These are phyloP conservation scores for Lamprologus tigripictilis DNA, from an alignment of 2,113 vertebrate genomes.

Conservation along the genomic window DNA sequence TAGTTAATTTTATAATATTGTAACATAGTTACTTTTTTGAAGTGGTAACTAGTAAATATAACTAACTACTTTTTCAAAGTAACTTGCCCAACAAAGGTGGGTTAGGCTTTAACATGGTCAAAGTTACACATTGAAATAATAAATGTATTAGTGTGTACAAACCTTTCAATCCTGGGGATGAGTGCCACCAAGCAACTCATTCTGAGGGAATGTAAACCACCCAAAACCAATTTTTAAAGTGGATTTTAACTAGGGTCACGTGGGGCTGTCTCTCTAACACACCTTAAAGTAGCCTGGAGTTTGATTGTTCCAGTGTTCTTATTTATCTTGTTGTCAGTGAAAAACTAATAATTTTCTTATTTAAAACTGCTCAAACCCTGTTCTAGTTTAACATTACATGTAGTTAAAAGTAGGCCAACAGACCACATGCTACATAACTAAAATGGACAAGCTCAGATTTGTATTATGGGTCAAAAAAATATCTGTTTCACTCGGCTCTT, in stretches of 20 bases:
- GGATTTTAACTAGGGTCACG: neutral
- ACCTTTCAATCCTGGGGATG: neutral
- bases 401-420: neutral
- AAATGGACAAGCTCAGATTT: conserved; percentile 1
- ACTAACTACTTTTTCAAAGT: neutral
- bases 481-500: conserved; percentile 9
- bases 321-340: neutral
- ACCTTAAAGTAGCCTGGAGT: neutral
- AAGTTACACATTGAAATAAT: neutral
- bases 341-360: neutral
- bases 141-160: neutral
- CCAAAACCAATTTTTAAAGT: neutral
- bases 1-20: neutral
- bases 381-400: neutral
- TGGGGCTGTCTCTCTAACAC: neutral
- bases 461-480: neutral
- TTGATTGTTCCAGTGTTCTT: neutral
- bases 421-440: conserved; percentile 8
- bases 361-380: neutral
- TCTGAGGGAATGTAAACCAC: neutral
- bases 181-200: neutral
- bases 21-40: neutral
- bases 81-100: neutral
- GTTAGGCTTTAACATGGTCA: neutral
- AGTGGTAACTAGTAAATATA: neutral